phyloP scores from a whole-genome alignment of 2,888 invertebrate genomes.

The Prosopocoilus inquinatus region DNA sequence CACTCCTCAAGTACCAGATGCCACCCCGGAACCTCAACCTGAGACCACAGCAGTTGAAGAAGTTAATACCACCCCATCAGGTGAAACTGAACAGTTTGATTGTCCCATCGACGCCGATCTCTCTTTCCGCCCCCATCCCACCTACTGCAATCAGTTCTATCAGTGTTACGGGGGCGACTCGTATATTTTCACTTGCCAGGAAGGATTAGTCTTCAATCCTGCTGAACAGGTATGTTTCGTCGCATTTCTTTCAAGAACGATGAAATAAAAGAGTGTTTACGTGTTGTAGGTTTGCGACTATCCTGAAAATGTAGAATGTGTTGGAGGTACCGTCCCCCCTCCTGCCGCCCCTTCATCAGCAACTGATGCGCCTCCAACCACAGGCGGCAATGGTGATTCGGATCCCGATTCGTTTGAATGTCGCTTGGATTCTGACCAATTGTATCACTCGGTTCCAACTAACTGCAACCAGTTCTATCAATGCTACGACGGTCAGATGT shows the following conservation, averaged over 20 bases:
- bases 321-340: neutral
- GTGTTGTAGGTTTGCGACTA: neutral
- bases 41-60: no score
- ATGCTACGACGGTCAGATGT: neutral
- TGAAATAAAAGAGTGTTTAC: no score
- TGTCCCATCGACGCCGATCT: neutral
- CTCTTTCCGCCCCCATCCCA: neutral
- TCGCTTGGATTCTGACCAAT: no score
- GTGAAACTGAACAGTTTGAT: neutral
- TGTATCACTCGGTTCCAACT: neutral
- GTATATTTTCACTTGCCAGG: constrained; percentile 1
- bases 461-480: neutral
- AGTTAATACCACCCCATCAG: neutral
- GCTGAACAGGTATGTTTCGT: neutral
- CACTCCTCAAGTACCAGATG: no score
- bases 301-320: neutral
- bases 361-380: no score
- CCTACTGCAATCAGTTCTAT: neutral
- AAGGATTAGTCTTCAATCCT: neutral
- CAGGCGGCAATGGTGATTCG: no score
- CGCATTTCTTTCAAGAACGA: no score
- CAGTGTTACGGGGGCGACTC: neutral
- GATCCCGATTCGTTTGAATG: no score
- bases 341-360: neutral
- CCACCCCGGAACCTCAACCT: no score